Base-by-base conservation (phyloP, 2,797 vertebrate species). In the Luscinia luscinia region DNA sequence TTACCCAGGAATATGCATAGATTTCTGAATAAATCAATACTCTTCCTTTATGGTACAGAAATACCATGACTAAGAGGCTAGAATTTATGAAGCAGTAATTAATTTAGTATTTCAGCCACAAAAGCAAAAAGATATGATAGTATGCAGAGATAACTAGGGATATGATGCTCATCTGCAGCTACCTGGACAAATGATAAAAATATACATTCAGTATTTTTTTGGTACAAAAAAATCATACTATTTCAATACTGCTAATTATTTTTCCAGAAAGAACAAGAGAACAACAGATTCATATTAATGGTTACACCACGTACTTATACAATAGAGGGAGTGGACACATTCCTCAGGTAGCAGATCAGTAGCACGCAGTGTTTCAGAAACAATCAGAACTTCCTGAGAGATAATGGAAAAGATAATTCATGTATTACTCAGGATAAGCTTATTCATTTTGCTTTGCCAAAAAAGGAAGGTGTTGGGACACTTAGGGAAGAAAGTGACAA, bases 361-460 rank as follows among this genome's bases (percentile, higher is more conserved):
- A 75, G 52, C 2, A 93, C 9, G 1, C 70, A 90, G 63, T 64
- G 72, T 94, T 97, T 96, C 96, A 94, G 49, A 93, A 97, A 97
- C 92, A 87, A 91, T 92, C 89, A 96, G 38, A 89, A 94, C 90
- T 98, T 98, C 97, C 97, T 97, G 96, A 97, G 58, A 97, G 93
- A 77, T 66, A 41, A 96, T 89, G 96, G 95, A 97, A 97, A 97
- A 94, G 92, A 91, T 93, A 96, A 84, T 84, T 94, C 27, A 40
- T 34, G 69, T 34, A 46, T 96, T 97, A 96, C 77, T 95, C 97
- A 88, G 82, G 87, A 83, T 16, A 93, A 74, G 85, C 88, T 96
- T 32, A 58, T n/a, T 95, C 46, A 91, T 84, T 86, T 91, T 52
- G 51, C 82, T 84, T 87, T 84, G 89, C 76, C 94, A 92, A 84